Base-by-base conservation (phyloP, 2,113 vertebrate species). In the Progne subis region DNA sequence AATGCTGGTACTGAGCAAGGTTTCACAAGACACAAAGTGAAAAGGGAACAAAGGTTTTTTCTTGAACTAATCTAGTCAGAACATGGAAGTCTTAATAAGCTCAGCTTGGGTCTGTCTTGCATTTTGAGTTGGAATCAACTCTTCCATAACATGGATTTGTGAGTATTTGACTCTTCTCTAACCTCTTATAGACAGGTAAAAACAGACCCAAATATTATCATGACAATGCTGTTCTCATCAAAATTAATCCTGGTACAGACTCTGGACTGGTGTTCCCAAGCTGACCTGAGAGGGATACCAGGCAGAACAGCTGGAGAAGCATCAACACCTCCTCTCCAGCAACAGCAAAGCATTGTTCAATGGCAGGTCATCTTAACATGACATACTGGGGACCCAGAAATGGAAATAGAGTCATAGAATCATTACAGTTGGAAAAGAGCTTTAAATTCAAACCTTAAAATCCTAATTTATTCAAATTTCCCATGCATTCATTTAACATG, bases 101-200 rank as follows among this genome's bases (percentile, higher is more conserved):
- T 50, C 37, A 75, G 32, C 6, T 15, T 71, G 56, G 24, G 12
- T 39, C 23, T 70, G 4, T 31, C 47, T 61, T 76, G 24, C 18
- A 53, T 29, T 83, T 24, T n/a, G 47, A n/a, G 29, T 43, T 57
- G 20, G 23, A 47, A 82, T 43, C 11, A 39, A 25, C 43, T 76
- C 23, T 32, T 70, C 12, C 31, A 32, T 1, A 4, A 24, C 18
- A 41, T 18, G 39, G 43, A 21, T 29, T 71, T 8, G 47, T 2
- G 4, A 50, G 9, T 50, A 70, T 71, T 43, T 43, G 13, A 32
- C 2, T 11, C 43, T 55, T 86, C 71, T 65, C 31, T 79, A 53
- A 39, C 6, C 28, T 53, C 41, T 43, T 0, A 0, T 0, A 56
- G 49, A 37, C 18, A 19, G 15, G 12, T 32, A 60, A 10, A 15